Percentiles rank a stretch among this genome's conserved stretches.
These are phyloP conservation scores for Metopolophium dirhodum DNA, from an alignment of 1,140 invertebrate genomes.

Conservation along the genomic window DNA sequence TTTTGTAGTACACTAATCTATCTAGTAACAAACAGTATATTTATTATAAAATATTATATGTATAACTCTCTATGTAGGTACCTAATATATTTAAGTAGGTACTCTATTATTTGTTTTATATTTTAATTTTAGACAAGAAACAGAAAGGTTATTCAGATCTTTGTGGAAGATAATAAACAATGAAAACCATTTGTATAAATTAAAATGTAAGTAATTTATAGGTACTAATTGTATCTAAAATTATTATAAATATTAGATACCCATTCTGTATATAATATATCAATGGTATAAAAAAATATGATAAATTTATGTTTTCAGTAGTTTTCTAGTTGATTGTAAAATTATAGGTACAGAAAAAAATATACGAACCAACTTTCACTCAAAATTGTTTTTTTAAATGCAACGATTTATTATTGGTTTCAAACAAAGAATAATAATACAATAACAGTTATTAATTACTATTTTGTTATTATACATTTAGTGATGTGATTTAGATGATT, in stretches of 20 bases:
- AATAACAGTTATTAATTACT: background rate
- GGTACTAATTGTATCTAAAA: background rate
- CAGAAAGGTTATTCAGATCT: background rate
- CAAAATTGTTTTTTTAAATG: background rate
- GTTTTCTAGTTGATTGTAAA: background rate
- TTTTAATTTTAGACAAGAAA: background rate
- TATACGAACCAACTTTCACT: background rate
- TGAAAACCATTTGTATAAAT: background rate
- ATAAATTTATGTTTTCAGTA: background rate
- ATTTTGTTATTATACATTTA: background rate
- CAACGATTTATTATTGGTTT: background rate
- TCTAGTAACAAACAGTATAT: background rate
- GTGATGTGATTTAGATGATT: background rate
- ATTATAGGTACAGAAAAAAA: background rate
- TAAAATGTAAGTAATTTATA: background rate
- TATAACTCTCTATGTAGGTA: too few relatives aligned
- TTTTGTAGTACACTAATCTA: background rate
- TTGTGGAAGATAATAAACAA: background rate
- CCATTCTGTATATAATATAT: background rate
- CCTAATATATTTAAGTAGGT: background rate
- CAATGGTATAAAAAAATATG: background rate
- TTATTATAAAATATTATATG: background rate
- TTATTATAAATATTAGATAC: background rate
- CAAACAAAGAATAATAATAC: conserved; percentile 4
- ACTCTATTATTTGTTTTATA: background rate